These are phyloP conservation scores for Eupsilia transversa DNA, from an alignment of 2,888 invertebrate genomes.

Conservation along the genomic window DNA sequence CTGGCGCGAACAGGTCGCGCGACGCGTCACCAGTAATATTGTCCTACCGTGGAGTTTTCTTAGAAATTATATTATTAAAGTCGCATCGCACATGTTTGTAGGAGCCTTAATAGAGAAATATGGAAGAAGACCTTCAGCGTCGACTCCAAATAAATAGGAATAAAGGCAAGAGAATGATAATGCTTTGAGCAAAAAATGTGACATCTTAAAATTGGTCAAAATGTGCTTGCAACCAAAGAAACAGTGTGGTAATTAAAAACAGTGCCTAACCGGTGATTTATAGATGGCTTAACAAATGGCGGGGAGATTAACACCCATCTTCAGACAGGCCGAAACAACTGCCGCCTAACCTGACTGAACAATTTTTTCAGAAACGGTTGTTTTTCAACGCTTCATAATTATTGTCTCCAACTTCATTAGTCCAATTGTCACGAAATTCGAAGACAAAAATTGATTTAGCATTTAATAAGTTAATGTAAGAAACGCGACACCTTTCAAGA, in stretches of 20 bases:
- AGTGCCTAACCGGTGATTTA: background rate
- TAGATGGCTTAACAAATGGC: background rate
- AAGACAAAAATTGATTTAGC: constrained; percentile 66
- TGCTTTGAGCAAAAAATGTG: background rate
- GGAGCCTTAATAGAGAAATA: background rate
- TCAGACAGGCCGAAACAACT: accelerated
- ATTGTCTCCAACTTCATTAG: constrained; percentile 14
- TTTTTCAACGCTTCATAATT: background rate
- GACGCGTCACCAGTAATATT: too few relatives aligned
- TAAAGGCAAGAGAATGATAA: background rate
- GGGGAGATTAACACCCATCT: accelerated
- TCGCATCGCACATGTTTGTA: too few relatives aligned
- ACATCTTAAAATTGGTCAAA: background rate
- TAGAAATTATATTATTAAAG: too few relatives aligned
- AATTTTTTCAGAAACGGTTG: background rate
- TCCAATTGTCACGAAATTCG: constrained; percentile 56
- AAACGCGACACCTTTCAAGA: constrained; percentile 67
- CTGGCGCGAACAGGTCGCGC: too few relatives aligned
- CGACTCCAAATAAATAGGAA: background rate
- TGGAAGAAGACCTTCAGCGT: too few relatives aligned
- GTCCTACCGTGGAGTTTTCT: too few relatives aligned
- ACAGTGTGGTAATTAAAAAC: background rate
- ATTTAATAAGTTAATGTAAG: constrained; percentile 64
- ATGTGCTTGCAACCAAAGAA: background rate
- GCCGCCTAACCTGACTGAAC: background rate